Percentiles rank a stretch among this genome's conserved stretches.
Evolutionary conservation across 2,113 vertebrate species (phyloP).

Genomic region (Nymphicus hollandicus): DNA sequence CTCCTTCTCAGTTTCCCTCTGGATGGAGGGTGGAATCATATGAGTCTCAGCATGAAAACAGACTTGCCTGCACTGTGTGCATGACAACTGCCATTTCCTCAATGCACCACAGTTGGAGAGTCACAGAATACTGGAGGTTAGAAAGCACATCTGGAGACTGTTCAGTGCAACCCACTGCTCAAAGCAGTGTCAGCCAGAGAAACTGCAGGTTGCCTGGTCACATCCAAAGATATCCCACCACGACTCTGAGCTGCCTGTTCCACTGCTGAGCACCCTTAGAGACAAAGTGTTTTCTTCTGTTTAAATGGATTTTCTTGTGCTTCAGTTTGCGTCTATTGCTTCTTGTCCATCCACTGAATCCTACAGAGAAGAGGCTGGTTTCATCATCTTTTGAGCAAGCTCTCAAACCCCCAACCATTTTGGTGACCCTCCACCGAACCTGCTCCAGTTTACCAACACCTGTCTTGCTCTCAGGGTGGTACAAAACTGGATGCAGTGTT

Average conservation of each 20-base stretch:
- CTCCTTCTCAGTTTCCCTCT: background rate
- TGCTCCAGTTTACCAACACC: background rate
- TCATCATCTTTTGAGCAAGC: background rate
- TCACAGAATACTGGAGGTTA: background rate
- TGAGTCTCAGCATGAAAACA: background rate
- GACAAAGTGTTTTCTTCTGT: background rate
- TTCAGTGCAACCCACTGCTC: background rate
- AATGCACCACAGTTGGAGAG: background rate
- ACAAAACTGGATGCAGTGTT: background rate
- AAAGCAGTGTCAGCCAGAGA: background rate
- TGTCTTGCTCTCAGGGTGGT: background rate
- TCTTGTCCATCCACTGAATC: background rate
- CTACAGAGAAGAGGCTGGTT: background rate
- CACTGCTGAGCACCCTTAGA: background rate
- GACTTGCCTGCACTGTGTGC: background rate
- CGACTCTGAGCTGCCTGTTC: background rate
- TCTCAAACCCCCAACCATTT: background rate
- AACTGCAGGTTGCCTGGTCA: background rate
- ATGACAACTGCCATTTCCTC: background rate
- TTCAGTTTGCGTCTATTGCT: background rate
- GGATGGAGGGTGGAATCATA: background rate
- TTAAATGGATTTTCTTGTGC: background rate
- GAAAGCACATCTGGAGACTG: background rate
- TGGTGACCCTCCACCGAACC: background rate
- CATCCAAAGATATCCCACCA: background rate